phyloP scores from a whole-genome alignment of 1,140 invertebrate species.

The Bombus huntii region DNA sequence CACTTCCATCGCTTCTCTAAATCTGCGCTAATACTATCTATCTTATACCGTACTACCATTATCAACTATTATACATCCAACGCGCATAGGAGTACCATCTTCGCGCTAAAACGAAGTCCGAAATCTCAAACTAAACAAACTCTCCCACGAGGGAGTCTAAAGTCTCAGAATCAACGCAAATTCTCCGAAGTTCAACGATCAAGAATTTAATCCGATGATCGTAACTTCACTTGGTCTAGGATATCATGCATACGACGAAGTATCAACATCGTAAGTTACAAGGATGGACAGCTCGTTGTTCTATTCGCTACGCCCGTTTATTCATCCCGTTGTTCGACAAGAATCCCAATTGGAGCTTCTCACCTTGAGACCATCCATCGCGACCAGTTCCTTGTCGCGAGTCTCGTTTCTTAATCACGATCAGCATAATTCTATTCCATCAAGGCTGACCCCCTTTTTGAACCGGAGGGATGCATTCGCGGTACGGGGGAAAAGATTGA shows the following conservation, averaged over 20 bases:
- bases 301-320: no score
- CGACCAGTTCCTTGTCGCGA: no score
- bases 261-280: neutral
- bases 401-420: slow-evolving; percentile 8
- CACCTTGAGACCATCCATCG: no score
- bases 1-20: no score
- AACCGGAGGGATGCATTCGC: neutral
- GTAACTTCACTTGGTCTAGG: neutral
- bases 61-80: neutral
- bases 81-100: neutral
- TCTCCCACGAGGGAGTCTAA: neutral
- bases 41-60: no score
- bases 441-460: slow-evolving; percentile 20
- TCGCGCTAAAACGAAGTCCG: neutral
- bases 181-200: neutral
- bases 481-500: slow-evolving; percentile 40
- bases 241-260: neutral
- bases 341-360: neutral
- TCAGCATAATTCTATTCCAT: slow-evolving; percentile 27
- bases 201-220: slow-evolving; percentile 16
- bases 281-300: neutral
- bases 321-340: neutral
- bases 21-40: no score
- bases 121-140: neutral
- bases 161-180: no score